Percentiles rank a stretch among this genome's conserved stretches.
Conservation (phyloP, 2,888 invertebrate species). For the Sinelater perroti region DNA sequence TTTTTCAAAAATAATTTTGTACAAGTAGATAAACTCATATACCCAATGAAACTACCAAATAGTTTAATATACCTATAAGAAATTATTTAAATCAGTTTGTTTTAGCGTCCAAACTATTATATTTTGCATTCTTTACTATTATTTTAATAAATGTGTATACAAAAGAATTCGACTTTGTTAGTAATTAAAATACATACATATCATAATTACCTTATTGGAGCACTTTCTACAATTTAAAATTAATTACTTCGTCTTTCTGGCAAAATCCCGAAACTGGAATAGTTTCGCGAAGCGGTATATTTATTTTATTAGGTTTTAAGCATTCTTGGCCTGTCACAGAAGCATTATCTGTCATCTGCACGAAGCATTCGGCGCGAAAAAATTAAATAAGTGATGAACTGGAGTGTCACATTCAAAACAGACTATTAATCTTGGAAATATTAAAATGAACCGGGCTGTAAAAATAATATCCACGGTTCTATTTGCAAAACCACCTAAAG, state of each 20-base stretch:
- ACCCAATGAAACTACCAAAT: too few relatives aligned
- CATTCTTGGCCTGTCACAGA: conserved; percentile 30
- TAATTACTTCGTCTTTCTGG: not conserved
- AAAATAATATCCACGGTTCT: conserved; percentile 31
- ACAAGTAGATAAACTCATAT: too few relatives aligned
- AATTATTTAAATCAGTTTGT: too few relatives aligned
- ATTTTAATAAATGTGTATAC: too few relatives aligned
- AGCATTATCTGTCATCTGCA: conserved; percentile 35
- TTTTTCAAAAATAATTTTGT: too few relatives aligned
- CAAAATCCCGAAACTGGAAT: not conserved
- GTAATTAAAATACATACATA: too few relatives aligned
- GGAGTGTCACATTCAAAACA: conserved; percentile 37
- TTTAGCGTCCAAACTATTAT: too few relatives aligned
- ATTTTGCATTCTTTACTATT: too few relatives aligned
- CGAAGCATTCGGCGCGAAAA: conserved; percentile 30
- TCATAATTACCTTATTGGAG: too few relatives aligned
- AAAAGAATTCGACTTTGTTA: too few relatives aligned
- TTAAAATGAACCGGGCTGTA: conserved; percentile 34
- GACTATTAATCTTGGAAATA: conserved; percentile 36
- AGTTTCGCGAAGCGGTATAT: conserved; percentile 14
- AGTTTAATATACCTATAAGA: too few relatives aligned
- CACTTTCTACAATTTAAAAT: too few relatives aligned
- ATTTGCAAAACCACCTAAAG: conserved; percentile 26
- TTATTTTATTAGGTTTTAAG: conserved; percentile 27
- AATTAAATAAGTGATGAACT: conserved; percentile 38